These are phyloP conservation scores for Drosophila sucinea DNA, from an alignment of 1,140 invertebrate genomes.

Conservation along the genomic window DNA sequence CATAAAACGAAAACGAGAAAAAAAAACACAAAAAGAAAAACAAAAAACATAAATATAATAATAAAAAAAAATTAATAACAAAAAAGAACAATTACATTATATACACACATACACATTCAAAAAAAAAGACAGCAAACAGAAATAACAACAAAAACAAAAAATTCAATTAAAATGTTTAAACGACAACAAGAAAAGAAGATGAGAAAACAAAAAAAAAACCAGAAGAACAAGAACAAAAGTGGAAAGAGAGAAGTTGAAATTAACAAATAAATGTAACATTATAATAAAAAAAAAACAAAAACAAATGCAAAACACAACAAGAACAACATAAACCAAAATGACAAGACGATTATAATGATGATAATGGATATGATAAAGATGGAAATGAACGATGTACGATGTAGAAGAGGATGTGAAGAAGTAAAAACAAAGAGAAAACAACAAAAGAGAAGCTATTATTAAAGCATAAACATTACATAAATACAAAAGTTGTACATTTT, in stretches of 20 bases:
- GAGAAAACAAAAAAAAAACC: slow-evolving; percentile 39
- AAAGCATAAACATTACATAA: slow-evolving; percentile 50
- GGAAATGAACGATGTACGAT: slow-evolving; percentile 16
- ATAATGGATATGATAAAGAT: slow-evolving; percentile 48
- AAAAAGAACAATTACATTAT: slow-evolving; percentile 51
- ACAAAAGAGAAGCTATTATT: slow-evolving; percentile 56
- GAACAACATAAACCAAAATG: slow-evolving; percentile 36
- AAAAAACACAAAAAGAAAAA: slow-evolving; percentile 39
- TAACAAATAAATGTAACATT: slow-evolving; percentile 40
- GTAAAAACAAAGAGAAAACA: slow-evolving; percentile 20
- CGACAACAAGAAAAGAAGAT: slow-evolving; percentile 27
- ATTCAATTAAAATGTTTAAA: slow-evolving; percentile 63
- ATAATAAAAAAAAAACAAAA: slow-evolving; percentile 52
- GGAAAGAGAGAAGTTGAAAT: slow-evolving; percentile 39
- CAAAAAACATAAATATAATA: slow-evolving; percentile 23
- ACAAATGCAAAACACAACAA: slow-evolving; percentile 22
- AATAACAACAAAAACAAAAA: slow-evolving; percentile 39
- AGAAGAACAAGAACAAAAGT: slow-evolving; percentile 65
- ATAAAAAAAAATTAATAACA: slow-evolving; percentile 27
- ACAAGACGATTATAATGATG: slow-evolving; percentile 64
- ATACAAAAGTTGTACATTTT: slow-evolving; percentile 16
- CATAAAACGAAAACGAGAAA: slow-evolving; percentile 48
- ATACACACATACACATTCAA: slow-evolving; percentile 44
- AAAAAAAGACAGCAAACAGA: slow-evolving; percentile 14
- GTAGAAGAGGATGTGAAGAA: slow-evolving; percentile 22